Evolutionary conservation across 2,888 invertebrate species (phyloP).

Genomic region (Anorthoa munda): DNA sequence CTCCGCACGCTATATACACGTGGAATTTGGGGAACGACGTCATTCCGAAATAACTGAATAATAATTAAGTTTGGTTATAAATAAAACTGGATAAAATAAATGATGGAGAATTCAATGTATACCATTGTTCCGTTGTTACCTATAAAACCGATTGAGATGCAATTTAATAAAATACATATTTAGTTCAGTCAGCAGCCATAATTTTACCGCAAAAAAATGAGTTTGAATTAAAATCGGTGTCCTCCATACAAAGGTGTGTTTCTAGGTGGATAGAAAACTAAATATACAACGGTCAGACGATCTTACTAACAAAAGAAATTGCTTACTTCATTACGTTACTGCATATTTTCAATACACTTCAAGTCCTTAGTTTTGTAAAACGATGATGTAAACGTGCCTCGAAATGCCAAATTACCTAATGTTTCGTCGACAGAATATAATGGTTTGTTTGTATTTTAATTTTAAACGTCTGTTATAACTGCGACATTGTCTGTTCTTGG

Average conservation of each 20-base stretch:
- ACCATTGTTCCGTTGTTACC: neutral
- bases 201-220: neutral
- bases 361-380: neutral
- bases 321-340: neutral
- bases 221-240: neutral
- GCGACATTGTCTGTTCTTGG: conserved; percentile 31
- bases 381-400: neutral
- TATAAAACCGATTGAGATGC: neutral
- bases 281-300: neutral
- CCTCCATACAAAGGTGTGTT: neutral
- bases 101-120: neutral
- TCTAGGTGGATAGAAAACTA: neutral
- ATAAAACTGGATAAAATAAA: neutral
- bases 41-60: neutral
- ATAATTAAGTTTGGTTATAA: conserved; percentile 3
- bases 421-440: conserved; percentile 21
- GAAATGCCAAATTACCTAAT: conserved; percentile 11
- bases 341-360: neutral
- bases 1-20: conserved; percentile 8
- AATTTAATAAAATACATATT: neutral
- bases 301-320: neutral
- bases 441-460: conserved; percentile 26
- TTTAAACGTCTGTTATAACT: conserved; percentile 21
- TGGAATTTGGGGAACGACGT: conserved; percentile 18
- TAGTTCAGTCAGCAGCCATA: neutral